phyloP scores from a whole-genome alignment of 2,888 invertebrate genomes.

The Macrophya annulata region DNA sequence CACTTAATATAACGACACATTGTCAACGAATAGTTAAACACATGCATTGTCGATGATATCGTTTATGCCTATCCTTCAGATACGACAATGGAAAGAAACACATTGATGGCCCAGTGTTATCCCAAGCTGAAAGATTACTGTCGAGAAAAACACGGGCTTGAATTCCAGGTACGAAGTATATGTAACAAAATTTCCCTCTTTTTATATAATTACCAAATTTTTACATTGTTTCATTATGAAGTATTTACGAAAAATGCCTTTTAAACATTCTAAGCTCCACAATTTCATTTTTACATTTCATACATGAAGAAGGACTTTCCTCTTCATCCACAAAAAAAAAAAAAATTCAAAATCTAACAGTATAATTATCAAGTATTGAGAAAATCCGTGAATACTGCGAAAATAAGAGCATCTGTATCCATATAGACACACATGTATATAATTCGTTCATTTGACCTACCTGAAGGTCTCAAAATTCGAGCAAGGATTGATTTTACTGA shows the following conservation, averaged over 20 bases:
- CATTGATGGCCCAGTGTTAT: slow-evolving; percentile 98
- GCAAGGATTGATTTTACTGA: slow-evolving; percentile 47
- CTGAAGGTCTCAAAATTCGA: slow-evolving; percentile 6
- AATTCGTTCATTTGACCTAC: slow-evolving; percentile 22
- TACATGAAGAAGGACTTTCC: too few species aligned
- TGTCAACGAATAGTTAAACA: background rate
- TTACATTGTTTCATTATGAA: background rate
- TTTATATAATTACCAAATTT: background rate
- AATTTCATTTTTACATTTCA: too few species aligned
- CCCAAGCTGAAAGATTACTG: slow-evolving; percentile 98
- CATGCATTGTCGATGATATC: background rate
- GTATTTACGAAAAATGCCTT: background rate
- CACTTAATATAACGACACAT: background rate
- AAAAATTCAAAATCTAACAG: background rate
- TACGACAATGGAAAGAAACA: slow-evolving; percentile 98
- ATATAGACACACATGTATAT: slow-evolving; percentile 12
- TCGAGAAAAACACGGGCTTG: slow-evolving; percentile 97
- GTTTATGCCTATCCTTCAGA: slow-evolving; percentile 82
- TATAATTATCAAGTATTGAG: background rate
- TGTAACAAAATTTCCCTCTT: background rate
- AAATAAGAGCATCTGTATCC: background rate
- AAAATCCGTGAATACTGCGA: background rate
- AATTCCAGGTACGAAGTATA: slow-evolving; percentile 93
- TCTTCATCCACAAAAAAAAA: background rate
- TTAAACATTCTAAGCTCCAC: background rate